Conservation (phyloP, 2,888 invertebrate species). For the Acronicta leporina region DNA sequence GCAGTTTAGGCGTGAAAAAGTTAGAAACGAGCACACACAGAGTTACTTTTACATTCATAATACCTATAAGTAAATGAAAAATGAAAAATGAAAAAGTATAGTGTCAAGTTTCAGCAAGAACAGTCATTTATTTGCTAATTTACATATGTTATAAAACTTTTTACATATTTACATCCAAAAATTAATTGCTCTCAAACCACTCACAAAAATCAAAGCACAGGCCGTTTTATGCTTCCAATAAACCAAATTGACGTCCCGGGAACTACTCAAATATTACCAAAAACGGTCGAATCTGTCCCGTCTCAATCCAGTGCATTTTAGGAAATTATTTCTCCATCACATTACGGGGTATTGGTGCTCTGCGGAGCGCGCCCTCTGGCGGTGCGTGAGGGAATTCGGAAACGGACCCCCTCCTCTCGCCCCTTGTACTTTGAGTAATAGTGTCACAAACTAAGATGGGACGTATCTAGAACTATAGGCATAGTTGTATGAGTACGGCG, state of each 20-base stretch:
- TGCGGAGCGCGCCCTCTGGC: constrained; percentile 80
- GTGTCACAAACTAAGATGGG: constrained; percentile 63
- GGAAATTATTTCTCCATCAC: constrained; percentile 85
- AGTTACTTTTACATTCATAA: no score
- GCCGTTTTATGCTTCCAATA: constrained; percentile 66
- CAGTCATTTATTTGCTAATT: neutral
- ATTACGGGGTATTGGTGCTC: constrained; percentile 82
- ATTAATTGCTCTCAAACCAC: constrained; percentile 37
- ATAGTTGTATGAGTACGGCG: neutral
- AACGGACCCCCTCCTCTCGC: constrained; percentile 58
- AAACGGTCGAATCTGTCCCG: constrained; percentile 62
- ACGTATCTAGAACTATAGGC: constrained; percentile 49
- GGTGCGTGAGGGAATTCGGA: constrained; percentile 82
- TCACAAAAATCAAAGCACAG: constrained; percentile 29
- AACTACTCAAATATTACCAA: constrained; percentile 77
- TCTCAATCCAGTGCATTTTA: constrained; percentile 84
- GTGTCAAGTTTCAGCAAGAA: neutral
- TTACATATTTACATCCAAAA: constrained; percentile 1
- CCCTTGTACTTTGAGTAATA: constrained; percentile 60
- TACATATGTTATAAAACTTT: no score
- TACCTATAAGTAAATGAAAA: no score
- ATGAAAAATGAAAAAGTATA: neutral
- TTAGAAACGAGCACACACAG: no score
- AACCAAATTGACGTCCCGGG: constrained; percentile 79
- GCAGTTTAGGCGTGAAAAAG: no score